phyloP scores from a whole-genome alignment of 2,113 vertebrate genomes.

The Pteropus alecto region DNA sequence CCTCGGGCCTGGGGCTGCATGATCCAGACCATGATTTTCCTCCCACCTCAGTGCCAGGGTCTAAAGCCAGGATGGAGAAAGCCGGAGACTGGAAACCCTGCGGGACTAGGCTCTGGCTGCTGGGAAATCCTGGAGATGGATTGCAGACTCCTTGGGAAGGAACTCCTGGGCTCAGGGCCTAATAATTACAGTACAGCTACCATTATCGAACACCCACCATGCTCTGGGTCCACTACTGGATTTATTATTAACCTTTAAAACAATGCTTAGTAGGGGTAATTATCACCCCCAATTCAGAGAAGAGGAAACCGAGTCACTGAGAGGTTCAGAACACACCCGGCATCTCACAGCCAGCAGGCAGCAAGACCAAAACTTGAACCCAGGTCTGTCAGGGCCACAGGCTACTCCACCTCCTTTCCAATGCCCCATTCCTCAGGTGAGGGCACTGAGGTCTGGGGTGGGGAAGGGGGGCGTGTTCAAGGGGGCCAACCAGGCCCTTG shows the following conservation, averaged over 20 bases:
- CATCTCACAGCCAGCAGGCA: not conserved
- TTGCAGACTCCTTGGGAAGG: not conserved
- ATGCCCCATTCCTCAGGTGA: fast-evolving
- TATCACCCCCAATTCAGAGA: not conserved
- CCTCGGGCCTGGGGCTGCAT: fast-evolving
- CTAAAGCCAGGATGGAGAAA: not conserved
- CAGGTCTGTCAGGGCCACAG: not conserved
- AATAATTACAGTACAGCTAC: not conserved
- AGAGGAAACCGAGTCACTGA: not conserved
- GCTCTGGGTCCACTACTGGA: not conserved
- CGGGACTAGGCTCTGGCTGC: not conserved
- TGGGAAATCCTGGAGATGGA: not conserved
- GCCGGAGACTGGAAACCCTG: not conserved
- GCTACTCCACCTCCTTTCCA: not conserved
- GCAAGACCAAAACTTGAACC: not conserved
- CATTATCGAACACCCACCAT: not conserved
- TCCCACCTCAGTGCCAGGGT: not conserved
- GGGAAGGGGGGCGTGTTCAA: not conserved
- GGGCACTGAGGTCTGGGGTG: not conserved
- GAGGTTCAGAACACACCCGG: not conserved
- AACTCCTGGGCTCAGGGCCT: not conserved
- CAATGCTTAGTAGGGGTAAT: not conserved
- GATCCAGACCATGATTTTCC: not conserved
- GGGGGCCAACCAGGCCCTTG: not conserved
- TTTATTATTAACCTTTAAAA: not conserved